phyloP scores from a whole-genome alignment of 2,113 vertebrate species.

The Myiagra hebetior region DNA sequence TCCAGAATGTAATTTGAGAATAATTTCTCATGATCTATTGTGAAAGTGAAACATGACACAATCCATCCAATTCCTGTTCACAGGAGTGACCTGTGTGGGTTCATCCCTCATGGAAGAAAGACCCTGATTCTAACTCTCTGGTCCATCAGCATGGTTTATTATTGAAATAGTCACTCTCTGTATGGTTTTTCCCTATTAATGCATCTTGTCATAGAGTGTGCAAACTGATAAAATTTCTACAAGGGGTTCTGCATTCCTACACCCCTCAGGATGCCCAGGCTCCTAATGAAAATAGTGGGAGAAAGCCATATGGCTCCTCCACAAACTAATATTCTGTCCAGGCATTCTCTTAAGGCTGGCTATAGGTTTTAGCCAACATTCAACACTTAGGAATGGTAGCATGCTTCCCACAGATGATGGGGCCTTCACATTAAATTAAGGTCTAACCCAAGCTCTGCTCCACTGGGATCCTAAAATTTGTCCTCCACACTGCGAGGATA shows the following conservation, averaged over 20 bases:
- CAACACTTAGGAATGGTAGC: background rate
- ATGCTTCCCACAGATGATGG: background rate
- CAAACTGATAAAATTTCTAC: background rate
- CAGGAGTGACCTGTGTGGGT: background rate
- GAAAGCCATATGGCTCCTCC: background rate
- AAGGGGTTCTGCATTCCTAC: background rate
- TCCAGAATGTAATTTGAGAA: background rate
- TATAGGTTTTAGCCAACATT: background rate
- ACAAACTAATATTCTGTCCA: background rate
- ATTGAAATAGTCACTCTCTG: background rate
- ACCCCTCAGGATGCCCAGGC: background rate
- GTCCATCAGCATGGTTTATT: background rate
- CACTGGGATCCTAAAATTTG: background rate
- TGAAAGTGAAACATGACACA: background rate
- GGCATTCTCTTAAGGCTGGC: background rate
- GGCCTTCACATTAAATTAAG: background rate
- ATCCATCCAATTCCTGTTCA: background rate
- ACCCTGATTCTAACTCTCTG: background rate
- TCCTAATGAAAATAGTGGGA: background rate
- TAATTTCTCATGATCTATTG: background rate
- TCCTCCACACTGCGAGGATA: background rate
- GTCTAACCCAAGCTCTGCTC: background rate
- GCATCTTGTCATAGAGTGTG: background rate
- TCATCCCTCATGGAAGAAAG: background rate
- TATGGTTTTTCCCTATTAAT: background rate